A percentile compares a stretch with the other conserved stretches of the same genome.
Conservation (phyloP, 2,113 vertebrate genomes). For the Melanostigma gelatinosum region DNA sequence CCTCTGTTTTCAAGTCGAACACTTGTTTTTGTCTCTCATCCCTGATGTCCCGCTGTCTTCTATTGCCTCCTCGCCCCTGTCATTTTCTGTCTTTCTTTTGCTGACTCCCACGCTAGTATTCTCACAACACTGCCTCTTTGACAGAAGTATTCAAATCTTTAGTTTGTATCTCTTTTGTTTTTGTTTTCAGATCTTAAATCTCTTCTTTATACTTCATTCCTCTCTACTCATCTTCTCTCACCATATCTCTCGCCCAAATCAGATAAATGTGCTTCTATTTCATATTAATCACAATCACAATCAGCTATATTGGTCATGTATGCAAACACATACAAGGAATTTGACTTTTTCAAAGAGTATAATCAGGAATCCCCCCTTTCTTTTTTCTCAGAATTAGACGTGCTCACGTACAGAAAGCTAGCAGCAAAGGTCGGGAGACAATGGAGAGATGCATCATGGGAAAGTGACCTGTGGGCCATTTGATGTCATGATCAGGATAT, state of each 20-base stretch:
- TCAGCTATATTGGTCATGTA: no score
- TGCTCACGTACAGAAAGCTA: constrained; percentile 22
- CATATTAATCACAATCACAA: no score
- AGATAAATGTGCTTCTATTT: not conserved
- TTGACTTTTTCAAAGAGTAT: not conserved
- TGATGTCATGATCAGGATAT: not conserved
- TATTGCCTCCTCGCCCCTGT: constrained; percentile 34
- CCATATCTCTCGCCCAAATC: not conserved
- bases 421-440: constrained; percentile 30
- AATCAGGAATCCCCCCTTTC: not conserved
- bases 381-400: not conserved
- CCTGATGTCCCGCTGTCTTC: constrained; percentile 32
- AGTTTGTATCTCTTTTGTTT: not conserved
- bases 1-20: constrained; percentile 43
- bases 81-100: constrained; percentile 42
- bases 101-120: constrained; percentile 44
- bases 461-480: constrained; percentile 4
- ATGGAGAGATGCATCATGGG: constrained; percentile 42
- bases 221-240: not conserved
- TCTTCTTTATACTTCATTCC: not conserved
- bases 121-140: constrained; percentile 8
- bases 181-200: not conserved
- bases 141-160: not conserved
- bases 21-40: constrained; percentile 60
- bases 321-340: no score